Conservation (phyloP, 2,888 invertebrate genomes). For the Ochropleura leucogaster region DNA sequence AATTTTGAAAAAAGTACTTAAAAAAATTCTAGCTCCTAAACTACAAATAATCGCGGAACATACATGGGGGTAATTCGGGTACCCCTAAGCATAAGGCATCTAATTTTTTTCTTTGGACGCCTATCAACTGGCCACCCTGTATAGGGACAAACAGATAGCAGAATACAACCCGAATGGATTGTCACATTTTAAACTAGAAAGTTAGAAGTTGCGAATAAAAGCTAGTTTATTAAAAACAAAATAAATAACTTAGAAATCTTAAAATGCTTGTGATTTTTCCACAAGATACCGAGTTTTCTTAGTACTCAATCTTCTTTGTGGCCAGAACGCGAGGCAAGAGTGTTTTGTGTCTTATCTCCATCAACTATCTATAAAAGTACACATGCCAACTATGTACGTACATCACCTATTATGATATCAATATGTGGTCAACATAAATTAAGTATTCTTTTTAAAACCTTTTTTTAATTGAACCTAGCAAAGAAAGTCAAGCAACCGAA, state of each 20-base stretch:
- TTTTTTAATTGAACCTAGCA: neutral
- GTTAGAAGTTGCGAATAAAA: too few relatives aligned
- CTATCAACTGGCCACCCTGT: too few relatives aligned
- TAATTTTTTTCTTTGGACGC: too few relatives aligned
- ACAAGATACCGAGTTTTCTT: neutral
- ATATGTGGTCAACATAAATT: neutral
- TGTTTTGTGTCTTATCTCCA: constrained; percentile 7
- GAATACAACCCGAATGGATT: too few relatives aligned
- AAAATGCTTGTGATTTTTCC: neutral
- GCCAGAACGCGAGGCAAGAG: neutral
- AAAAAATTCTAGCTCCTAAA: too few relatives aligned
- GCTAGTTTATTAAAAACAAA: neutral
- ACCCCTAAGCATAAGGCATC: too few relatives aligned
- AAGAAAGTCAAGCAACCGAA: constrained; percentile 5
- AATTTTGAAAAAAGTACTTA: too few relatives aligned
- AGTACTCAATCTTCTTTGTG: neutral
- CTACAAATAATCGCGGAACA: too few relatives aligned
- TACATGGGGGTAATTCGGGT: too few relatives aligned
- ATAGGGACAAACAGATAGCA: too few relatives aligned
- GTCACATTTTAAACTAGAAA: too few relatives aligned
- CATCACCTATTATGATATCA: neutral
- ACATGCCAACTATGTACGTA: neutral
- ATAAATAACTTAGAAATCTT: too few relatives aligned
- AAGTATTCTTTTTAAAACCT: neutral
- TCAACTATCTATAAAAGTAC: neutral